A percentile compares a stretch with the other conserved stretches of the same genome.
Conservation (phyloP, 2,888 invertebrate species). For the Agrotis puta region DNA sequence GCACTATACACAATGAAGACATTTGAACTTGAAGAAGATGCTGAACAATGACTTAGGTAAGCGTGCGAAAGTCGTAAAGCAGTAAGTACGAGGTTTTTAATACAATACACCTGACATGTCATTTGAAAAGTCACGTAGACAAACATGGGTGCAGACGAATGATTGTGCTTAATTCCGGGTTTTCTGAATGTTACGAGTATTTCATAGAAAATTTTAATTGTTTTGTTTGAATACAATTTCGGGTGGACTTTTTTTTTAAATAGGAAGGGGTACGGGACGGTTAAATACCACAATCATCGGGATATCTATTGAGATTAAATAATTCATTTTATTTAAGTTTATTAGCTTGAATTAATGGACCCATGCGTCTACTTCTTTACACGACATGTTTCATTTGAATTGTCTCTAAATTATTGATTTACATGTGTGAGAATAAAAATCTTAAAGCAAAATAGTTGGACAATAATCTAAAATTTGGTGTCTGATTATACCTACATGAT, state of each 20-base stretch:
- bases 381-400: no score
- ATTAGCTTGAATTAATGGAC: no score
- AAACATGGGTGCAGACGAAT: constrained; percentile 12
- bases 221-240: no score
- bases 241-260: no score
- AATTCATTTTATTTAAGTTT: no score
- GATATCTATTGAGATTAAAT: no score
- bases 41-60: constrained; percentile 55
- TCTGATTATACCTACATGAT: constrained; percentile 17
- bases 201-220: neutral
- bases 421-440: neutral
- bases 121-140: constrained; percentile 49
- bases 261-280: no score
- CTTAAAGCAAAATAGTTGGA: neutral
- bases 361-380: no score
- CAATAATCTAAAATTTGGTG: neutral
- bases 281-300: no score
- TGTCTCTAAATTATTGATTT: no score
- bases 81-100: constrained; percentile 60
- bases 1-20: constrained; percentile 57
- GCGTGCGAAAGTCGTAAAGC: constrained; percentile 65
- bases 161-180: constrained; percentile 30
- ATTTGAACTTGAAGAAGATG: constrained; percentile 59
- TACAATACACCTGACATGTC: constrained; percentile 31
- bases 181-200: constrained; percentile 5